Conservation (phyloP, 2,797 vertebrate genomes). For the Pangasius macronema region DNA sequence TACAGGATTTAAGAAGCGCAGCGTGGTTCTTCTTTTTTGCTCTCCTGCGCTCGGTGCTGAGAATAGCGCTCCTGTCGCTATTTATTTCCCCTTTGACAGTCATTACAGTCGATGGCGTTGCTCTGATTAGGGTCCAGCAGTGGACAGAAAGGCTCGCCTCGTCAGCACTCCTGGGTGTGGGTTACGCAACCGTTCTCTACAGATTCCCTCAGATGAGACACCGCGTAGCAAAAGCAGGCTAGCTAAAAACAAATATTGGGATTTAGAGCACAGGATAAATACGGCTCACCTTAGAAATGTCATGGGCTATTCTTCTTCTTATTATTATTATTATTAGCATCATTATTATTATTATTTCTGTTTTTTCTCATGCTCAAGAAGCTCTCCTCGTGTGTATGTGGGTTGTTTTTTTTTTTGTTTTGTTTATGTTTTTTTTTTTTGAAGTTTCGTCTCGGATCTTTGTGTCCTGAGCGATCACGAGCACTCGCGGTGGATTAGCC, state of each 20-base stretch:
- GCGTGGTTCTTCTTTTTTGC: not conserved
- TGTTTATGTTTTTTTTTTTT: constrained; percentile 22
- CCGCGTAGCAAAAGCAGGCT: constrained; percentile 43
- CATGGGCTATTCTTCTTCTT: not conserved
- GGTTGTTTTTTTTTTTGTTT: too few species aligned
- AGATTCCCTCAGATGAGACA: constrained; percentile 41
- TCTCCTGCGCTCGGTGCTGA: constrained; percentile 5
- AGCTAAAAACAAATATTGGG: constrained; percentile 45
- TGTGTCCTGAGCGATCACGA: constrained; percentile 53
- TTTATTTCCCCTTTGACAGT: constrained; percentile 46
- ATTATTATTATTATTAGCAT: not conserved
- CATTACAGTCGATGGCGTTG: constrained; percentile 39
- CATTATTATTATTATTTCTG: constrained; percentile 6
- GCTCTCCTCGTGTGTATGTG: constrained; percentile 31
- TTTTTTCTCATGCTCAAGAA: constrained; percentile 25
- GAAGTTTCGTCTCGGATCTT: constrained; percentile 24
- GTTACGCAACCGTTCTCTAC: constrained; percentile 37
- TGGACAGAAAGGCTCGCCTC: constrained; percentile 30
- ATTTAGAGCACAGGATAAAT: constrained; percentile 38
- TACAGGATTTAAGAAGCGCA: constrained; percentile 34
- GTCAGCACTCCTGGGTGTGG: constrained; percentile 36
- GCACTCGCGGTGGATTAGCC: constrained; percentile 55
- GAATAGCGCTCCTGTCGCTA: constrained; percentile 34
- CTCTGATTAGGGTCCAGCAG: constrained; percentile 46
- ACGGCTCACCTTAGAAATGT: constrained; percentile 47